These are phyloP conservation scores for Drosophila insularis DNA, from an alignment of 1,140 invertebrate species.

Conservation along the genomic window DNA sequence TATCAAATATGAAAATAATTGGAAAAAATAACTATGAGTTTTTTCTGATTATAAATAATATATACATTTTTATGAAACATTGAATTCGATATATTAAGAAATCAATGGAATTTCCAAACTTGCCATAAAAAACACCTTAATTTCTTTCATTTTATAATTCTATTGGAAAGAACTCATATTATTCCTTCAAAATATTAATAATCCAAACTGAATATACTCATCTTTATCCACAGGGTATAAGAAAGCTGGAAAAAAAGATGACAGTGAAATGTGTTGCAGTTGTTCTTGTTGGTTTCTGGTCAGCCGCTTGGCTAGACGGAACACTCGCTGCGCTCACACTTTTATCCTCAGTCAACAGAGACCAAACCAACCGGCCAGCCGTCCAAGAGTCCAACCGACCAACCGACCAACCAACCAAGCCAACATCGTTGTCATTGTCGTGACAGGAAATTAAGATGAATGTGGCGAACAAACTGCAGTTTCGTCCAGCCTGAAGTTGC, in stretches of 20 bases:
- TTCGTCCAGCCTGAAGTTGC: conserved; percentile 20
- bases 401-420: conserved; percentile 29
- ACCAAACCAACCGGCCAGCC: conserved; percentile 23
- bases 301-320: conserved; percentile 42
- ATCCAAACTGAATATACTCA: not conserved
- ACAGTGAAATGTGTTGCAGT: conserved; percentile 48
- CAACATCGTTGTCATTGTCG: conserved; percentile 76
- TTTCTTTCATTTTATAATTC: too few relatives aligned
- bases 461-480: conserved; percentile 78
- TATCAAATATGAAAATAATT: too few relatives aligned
- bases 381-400: conserved; percentile 25
- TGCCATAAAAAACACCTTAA: too few relatives aligned
- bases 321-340: conserved; percentile 40
- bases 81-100: too few relatives aligned
- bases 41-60: too few relatives aligned
- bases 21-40: too few relatives aligned
- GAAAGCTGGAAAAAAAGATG: not conserved
- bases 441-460: conserved; percentile 81
- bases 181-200: too few relatives aligned
- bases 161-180: too few relatives aligned
- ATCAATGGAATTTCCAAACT: too few relatives aligned
- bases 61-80: too few relatives aligned
- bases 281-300: conserved; percentile 40
- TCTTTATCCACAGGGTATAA: not conserved
- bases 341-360: conserved; percentile 32